Percentiles rank a stretch among this genome's conserved stretches.
phyloP scores from a whole-genome alignment of 1,140 invertebrate genomes.

The Eupeodes corollae region DNA sequence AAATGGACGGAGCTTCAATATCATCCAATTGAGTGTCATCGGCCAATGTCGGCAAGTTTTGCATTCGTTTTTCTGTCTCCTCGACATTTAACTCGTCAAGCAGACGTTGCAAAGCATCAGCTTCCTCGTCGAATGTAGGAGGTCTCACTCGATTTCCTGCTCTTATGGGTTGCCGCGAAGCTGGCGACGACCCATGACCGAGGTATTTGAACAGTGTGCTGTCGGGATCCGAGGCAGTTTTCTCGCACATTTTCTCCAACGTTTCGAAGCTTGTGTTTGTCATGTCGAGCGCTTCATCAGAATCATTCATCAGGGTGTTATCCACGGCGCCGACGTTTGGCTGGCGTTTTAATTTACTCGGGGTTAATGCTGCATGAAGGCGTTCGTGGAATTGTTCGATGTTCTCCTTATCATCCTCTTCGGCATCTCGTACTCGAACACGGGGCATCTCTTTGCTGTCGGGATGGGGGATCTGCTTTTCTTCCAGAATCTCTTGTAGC shows the following conservation, averaged over 20 bases:
- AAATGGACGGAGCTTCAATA: constrained; percentile 25
- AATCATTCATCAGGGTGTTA: neutral
- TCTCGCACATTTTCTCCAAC: constrained; percentile 30
- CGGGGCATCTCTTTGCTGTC: neutral
- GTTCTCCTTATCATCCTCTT: neutral
- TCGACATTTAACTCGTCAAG: constrained; percentile 13
- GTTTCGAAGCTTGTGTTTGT: constrained; percentile 24
- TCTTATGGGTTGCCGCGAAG: constrained; percentile 1
- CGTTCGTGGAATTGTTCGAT: neutral
- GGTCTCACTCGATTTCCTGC: no score
- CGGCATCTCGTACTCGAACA: neutral
- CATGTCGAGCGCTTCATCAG: neutral
- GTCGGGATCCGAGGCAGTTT: constrained; percentile 29
- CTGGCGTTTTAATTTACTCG: neutral
- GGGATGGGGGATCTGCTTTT: constrained; percentile 1
- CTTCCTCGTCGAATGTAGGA: constrained; percentile 11
- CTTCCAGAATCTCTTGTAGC: constrained; percentile 2
- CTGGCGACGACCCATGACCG: neutral
- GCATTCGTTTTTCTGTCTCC: constrained; percentile 12
- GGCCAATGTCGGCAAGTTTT: constrained; percentile 17
- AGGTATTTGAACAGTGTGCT: constrained; percentile 19
- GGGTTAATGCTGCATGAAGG: neutral
- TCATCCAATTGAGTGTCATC: constrained; percentile 31
- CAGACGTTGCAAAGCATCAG: constrained; percentile 17
- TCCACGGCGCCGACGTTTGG: neutral